Evolutionary conservation across 2,797 vertebrate genomes (phyloP).

Genomic region (Acropternis orthonyx): DNA sequence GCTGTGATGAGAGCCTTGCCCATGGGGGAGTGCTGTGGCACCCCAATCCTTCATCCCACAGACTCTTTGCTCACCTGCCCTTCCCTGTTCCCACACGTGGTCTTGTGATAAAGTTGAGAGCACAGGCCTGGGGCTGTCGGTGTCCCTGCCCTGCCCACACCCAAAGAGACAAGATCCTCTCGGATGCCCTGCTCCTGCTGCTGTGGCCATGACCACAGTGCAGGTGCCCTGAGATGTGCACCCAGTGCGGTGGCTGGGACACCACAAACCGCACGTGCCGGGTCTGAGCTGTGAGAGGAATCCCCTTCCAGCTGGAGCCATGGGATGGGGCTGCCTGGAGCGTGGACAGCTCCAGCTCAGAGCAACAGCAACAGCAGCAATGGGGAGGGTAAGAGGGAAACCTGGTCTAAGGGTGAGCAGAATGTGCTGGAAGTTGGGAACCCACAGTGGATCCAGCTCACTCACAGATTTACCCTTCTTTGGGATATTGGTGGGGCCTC

Average conservation of each 20-base stretch:
- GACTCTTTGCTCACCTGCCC: neutral
- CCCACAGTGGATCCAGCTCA: neutral
- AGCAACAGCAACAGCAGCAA: neutral
- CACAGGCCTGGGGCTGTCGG: neutral
- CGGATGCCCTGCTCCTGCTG: neutral
- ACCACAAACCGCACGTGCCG: accelerated
- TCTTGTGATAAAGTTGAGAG: neutral
- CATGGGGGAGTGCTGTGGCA: neutral
- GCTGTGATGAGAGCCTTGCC: neutral
- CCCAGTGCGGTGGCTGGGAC: neutral
- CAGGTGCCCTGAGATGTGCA: too few species aligned
- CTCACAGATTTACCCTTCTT: neutral
- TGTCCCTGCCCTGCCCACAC: neutral
- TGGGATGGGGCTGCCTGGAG: neutral
- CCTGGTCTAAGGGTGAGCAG: neutral
- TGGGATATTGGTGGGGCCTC: neutral
- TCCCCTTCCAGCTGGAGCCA: neutral
- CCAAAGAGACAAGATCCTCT: neutral
- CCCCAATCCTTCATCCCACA: neutral
- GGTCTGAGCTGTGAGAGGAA: neutral
- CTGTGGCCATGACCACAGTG: neutral
- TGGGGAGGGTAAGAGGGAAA: too few species aligned
- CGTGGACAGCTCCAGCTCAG: neutral
- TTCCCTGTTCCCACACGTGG: neutral
- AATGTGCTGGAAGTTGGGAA: neutral